Evolutionary conservation across 2,113 vertebrate species (phyloP).

Genomic region (Indri indri): DNA sequence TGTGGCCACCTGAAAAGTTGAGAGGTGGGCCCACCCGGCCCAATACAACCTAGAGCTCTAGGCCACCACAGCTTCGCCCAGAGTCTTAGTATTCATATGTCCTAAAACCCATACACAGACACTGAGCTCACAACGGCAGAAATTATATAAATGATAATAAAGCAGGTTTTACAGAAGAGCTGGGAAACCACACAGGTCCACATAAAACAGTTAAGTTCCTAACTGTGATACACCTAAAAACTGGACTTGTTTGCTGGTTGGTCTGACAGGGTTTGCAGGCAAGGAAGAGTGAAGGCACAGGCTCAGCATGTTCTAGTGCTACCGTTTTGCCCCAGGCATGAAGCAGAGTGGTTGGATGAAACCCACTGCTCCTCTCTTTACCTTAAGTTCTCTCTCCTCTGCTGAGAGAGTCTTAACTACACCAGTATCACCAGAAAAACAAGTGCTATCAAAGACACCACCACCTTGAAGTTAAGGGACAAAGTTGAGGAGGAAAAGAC

Average conservation of each 20-base stretch:
- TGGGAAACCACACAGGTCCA: neutral
- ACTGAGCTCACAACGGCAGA: neutral
- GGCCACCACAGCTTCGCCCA: neutral
- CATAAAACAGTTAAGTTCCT: neutral
- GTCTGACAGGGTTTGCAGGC: neutral
- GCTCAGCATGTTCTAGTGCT: neutral
- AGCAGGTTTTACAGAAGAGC: neutral
- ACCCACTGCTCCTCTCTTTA: neutral
- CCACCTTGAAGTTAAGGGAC: neutral
- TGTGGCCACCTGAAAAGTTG: neutral
- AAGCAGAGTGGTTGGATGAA: neutral
- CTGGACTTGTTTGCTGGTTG: neutral
- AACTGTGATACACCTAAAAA: slow-evolving; percentile 1
- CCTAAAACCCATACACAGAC: neutral
- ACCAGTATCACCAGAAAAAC: neutral
- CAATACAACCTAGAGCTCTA: neutral
- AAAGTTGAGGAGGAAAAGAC: neutral
- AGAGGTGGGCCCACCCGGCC: neutral
- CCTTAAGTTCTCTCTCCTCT: neutral
- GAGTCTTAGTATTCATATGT: neutral
- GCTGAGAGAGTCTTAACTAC: neutral
- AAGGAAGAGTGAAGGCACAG: neutral
- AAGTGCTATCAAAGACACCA: neutral
- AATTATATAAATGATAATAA: neutral
- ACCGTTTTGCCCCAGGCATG: neutral